Percentiles rank a stretch among this genome's conserved stretches.
These are phyloP conservation scores for Ptilorrhoa leucosticta DNA, from an alignment of 2,113 vertebrate species.

Conservation along the genomic window DNA sequence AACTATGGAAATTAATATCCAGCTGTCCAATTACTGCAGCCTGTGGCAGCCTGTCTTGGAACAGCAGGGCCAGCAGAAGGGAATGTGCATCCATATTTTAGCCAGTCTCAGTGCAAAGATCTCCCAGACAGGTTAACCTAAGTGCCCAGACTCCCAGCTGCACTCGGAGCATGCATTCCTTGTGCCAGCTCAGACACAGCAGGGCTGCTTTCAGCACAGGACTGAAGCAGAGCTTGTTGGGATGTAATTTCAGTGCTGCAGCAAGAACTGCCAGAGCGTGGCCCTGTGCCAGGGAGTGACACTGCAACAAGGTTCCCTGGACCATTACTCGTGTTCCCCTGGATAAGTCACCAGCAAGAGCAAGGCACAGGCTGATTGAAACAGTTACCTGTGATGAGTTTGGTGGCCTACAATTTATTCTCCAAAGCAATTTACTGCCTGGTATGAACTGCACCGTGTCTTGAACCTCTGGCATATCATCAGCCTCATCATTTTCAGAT, in stretches of 20 bases:
- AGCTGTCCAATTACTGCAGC: not conserved
- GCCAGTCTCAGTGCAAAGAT: not conserved
- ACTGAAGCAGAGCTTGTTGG: not conserved
- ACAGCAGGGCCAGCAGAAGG: not conserved
- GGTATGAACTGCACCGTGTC: constrained; percentile 91
- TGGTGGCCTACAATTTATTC: constrained; percentile 87
- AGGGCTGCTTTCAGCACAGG: not conserved
- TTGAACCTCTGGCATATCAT: constrained; percentile 89
- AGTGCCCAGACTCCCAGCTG: not conserved
- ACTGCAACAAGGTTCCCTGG: not conserved
- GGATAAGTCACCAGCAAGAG: not conserved
- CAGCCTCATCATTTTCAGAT: constrained; percentile 80
- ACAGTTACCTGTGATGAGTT: constrained; percentile 83
- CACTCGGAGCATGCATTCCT: not conserved
- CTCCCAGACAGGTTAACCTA: not conserved
- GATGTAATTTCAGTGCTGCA: not conserved
- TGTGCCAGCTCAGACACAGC: not conserved
- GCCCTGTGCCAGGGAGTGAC: not conserved
- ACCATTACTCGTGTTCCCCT: not conserved
- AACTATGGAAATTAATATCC: not conserved
- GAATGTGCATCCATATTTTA: not conserved
- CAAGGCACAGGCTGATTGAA: not conserved
- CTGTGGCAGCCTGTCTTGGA: not conserved
- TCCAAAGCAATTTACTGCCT: constrained; percentile 94
- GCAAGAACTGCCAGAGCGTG: not conserved